Evolutionary conservation across 2,888 invertebrate species (phyloP).

Genomic region (Pecten maximus): DNA sequence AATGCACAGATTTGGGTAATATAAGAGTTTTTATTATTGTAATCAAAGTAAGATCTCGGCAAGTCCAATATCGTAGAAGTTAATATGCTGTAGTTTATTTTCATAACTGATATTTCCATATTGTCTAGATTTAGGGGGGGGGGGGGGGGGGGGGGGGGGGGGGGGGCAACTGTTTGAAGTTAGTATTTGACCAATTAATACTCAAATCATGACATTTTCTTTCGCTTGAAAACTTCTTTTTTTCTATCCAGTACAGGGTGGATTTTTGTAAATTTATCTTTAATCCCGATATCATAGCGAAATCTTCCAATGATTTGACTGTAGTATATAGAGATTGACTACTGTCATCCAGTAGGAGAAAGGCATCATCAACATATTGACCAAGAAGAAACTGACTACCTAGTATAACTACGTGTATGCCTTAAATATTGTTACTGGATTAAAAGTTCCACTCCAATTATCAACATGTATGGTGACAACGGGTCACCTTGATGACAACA

Average conservation of each 20-base stretch:
- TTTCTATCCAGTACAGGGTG: neutral
- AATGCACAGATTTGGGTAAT: neutral
- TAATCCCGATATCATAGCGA: neutral
- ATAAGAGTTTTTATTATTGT: neutral
- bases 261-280: neutral
- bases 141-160: too few species aligned
- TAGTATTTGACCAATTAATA: neutral
- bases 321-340: neutral
- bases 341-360: neutral
- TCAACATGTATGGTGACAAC: conserved; percentile 39
- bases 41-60: neutral
- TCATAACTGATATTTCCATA: neutral
- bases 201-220: neutral
- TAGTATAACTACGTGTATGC: neutral
- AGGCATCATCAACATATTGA: conserved; percentile 46
- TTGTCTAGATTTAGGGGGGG: neutral
- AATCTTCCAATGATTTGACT: neutral
- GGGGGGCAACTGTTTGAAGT: neutral
- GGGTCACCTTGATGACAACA: conserved; percentile 38
- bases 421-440: conserved; percentile 3
- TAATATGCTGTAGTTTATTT: neutral
- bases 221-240: neutral
- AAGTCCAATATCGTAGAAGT: neutral
- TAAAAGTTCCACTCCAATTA: conserved; percentile 12
- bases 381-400: neutral